Percentiles rank a stretch among this genome's conserved stretches.
Evolutionary conservation across 37 sponge, comb jelly and placozoan genomes (phyloP).

Genomic region (Crambe crambe): DNA sequence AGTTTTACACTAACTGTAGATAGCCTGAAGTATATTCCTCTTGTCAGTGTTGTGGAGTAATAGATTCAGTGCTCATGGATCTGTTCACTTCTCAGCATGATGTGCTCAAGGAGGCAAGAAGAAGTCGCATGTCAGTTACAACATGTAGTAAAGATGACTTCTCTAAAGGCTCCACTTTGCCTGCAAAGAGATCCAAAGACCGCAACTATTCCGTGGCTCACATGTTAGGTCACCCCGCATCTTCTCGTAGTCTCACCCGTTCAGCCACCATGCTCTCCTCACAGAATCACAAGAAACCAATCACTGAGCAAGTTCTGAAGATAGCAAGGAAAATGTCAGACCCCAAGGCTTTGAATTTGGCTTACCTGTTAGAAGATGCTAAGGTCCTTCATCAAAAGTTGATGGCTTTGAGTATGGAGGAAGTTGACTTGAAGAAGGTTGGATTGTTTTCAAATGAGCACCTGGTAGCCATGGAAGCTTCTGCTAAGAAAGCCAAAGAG

Average conservation of each 20-base stretch:
- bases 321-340: neutral
- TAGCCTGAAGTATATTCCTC: no score
- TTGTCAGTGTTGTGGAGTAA: no score
- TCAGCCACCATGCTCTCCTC: neutral
- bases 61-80: no score
- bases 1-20: no score
- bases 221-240: neutral
- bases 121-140: no score
- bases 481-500: neutral
- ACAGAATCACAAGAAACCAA: neutral
- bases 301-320: conserved; percentile 3
- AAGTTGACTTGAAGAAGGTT: conserved; percentile 12
- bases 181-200: neutral
- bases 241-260: neutral
- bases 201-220: neutral
- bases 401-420: neutral
- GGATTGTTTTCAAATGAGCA: neutral
- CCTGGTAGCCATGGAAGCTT: neutral
- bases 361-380: conserved; percentile 24
- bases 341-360: neutral
- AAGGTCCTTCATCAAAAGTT: conserved; percentile 20
- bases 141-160: no score
- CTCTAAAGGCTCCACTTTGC: neutral
- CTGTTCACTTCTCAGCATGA: no score
- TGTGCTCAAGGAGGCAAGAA: no score